Base-by-base conservation (phyloP, 2,888 invertebrate genomes). In the Agonopterix heracliana region DNA sequence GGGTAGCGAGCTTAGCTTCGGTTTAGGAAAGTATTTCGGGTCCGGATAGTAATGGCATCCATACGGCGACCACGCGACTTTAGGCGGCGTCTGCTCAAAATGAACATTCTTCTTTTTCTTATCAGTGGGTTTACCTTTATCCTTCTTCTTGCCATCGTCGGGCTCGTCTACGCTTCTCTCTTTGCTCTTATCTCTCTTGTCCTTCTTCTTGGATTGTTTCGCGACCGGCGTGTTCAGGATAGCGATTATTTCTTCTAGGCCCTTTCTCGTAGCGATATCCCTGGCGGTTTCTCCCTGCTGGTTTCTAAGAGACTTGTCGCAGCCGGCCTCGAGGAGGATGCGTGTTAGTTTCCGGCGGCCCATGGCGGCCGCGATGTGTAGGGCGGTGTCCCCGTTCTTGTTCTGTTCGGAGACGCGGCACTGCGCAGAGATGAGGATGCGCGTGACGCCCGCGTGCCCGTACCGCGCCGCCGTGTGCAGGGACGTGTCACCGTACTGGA, bases 281-380 rank as follows among this genome's bases (percentile, higher is more conserved):
- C 93, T 89, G 0, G 98, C 95, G 0, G 96, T 96, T 79, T 98
- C 98, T 40, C 92, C 92, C 88, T 97, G 96, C 80, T 96, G 96
- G 81, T 97, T 97, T 51, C 91, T 87, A 64, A 67, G 78, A 54
- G 80, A 81, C 73, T 74, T 90, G 89, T 63, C 95, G 70, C 96
- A 95, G 49, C 94, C 94, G 0, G 96, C 95, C 74, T 98, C 96
- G 34, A 98, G 90, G 13, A 98, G 90, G 58, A 98, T 96, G 66
- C 96, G 91, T 9, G 97, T 96, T 52, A 98, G 89, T 83, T 98
- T 98, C 48, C 97, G 86, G 14, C 97, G 90, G 5, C 97, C 97
- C 95, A 98, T 96, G 1, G 98, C 98, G 8, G 97, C 94, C 0
- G 97, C 94, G 64, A 98, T 97, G 78, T 98, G 98, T 10, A 98